Conservation (phyloP, 2,113 vertebrate species). For the Varanus salvator region DNA sequence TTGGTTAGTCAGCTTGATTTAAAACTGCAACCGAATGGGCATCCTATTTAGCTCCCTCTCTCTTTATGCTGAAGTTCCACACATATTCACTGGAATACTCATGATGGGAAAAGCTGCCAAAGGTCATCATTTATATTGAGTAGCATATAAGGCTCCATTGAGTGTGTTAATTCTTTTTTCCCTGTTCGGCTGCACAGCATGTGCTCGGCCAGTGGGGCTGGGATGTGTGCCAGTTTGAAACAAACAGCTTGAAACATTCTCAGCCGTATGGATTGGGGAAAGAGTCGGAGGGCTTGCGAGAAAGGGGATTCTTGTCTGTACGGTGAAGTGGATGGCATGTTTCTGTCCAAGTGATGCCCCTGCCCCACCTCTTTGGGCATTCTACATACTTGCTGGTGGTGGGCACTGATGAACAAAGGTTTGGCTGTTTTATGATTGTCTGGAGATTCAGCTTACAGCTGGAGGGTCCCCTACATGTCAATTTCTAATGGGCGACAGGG, state of each 20-base stretch:
- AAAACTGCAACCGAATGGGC: background rate
- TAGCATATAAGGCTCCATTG: conserved; percentile 17
- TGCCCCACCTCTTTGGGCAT: background rate
- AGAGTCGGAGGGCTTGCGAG: background rate
- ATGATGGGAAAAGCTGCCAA: conserved; percentile 4
- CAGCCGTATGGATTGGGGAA: background rate
- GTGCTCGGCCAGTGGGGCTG: background rate
- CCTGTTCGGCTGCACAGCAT: background rate
- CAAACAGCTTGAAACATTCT: conserved; percentile 22
- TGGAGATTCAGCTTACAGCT: conserved; percentile 21
- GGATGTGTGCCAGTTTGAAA: conserved; percentile 24
- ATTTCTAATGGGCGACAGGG: conserved; percentile 54
- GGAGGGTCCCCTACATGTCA: conserved; percentile 61
- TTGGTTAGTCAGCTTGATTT: too few relatives aligned
- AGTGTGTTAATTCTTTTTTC: background rate
- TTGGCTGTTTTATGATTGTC: conserved; percentile 51
- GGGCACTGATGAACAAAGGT: conserved; percentile 57
- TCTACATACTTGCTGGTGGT: background rate
- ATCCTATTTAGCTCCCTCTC: background rate
- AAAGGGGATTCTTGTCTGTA: background rate
- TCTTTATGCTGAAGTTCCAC: background rate
- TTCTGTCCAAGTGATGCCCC: background rate
- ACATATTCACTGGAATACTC: background rate
- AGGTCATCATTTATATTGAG: conserved; percentile 19
- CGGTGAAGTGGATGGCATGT: background rate